phyloP scores from a whole-genome alignment of 2,888 invertebrate genomes.

The Theretra japonica region DNA sequence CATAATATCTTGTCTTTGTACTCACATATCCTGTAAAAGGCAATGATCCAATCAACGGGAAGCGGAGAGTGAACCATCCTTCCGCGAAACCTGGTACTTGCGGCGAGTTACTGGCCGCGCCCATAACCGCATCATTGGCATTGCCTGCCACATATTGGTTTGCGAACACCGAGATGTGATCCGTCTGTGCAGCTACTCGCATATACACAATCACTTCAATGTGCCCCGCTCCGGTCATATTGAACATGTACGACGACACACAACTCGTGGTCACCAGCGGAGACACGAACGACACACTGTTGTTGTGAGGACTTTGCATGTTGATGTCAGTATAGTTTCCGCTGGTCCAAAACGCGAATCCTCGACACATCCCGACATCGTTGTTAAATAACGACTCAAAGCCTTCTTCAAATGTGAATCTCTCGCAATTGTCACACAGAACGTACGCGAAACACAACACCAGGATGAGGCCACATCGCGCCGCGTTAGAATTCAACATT shows the following conservation, averaged over 20 bases:
- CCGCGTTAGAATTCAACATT: slow-evolving; percentile 14
- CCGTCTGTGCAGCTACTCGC: slow-evolving; percentile 1
- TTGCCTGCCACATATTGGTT: not conserved
- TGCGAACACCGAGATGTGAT: slow-evolving; percentile 23
- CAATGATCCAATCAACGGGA: slow-evolving; percentile 35
- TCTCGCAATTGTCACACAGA: slow-evolving; percentile 45
- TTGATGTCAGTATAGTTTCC: slow-evolving; percentile 43
- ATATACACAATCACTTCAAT: slow-evolving; percentile 33
- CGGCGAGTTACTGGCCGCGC: slow-evolving; percentile 15
- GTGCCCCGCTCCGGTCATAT: slow-evolving; percentile 28
- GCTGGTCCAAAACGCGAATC: slow-evolving; percentile 47
- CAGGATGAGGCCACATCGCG: slow-evolving; percentile 1
- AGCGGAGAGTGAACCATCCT: slow-evolving; percentile 44
- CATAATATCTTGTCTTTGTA: slow-evolving; percentile 30
- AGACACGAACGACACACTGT: slow-evolving; percentile 50
- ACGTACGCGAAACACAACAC: slow-evolving; percentile 2
- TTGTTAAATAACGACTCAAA: slow-evolving; percentile 50
- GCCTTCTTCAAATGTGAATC: slow-evolving; percentile 56
- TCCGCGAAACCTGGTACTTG: slow-evolving; percentile 29
- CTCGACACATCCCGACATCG: slow-evolving; percentile 44
- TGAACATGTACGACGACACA: slow-evolving; percentile 32
- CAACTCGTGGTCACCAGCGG: slow-evolving; percentile 43
- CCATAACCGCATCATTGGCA: slow-evolving; percentile 8
- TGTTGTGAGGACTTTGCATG: slow-evolving; percentile 44
- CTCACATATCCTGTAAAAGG: slow-evolving; percentile 50